These are phyloP conservation scores for Malthinus flaveolus DNA, from an alignment of 2,888 invertebrate genomes.

Conservation along the genomic window DNA sequence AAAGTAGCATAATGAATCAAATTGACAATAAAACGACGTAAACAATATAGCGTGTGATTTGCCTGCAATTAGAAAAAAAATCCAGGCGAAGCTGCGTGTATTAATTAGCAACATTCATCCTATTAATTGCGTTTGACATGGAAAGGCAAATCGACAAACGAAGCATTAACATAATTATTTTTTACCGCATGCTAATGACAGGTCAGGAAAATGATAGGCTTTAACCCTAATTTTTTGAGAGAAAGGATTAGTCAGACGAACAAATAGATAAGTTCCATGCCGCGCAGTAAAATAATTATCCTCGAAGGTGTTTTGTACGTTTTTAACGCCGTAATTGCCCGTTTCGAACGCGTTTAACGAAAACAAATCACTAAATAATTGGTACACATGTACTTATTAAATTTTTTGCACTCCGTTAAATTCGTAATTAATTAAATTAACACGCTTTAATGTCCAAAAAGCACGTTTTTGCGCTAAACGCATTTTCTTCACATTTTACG, in stretches of 20 bases:
- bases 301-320: constrained; percentile 22
- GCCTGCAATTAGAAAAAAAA: constrained; percentile 1
- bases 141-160: constrained; percentile 22
- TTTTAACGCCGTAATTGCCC: constrained; percentile 11
- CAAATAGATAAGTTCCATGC: constrained; percentile 8
- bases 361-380: background rate
- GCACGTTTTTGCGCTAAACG: background rate
- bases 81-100: background rate
- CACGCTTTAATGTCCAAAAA: background rate
- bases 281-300: constrained; percentile 27
- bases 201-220: constrained; percentile 10
- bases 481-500: too few species aligned
- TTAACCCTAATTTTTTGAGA: background rate
- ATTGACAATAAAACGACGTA: constrained; percentile 1
- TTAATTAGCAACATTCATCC: constrained; percentile 14
- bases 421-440: background rate
- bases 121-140: constrained; percentile 17
- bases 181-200: constrained; percentile 19
- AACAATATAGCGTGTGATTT: constrained; percentile 5
- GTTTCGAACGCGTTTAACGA: background rate
- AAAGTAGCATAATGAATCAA: background rate
- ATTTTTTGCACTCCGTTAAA: background rate
- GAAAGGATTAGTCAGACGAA: constrained; percentile 25
- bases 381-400: too few species aligned
- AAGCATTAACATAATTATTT: constrained; percentile 25